These are phyloP conservation scores for Acanthosepion pharaonis DNA, from an alignment of 2,888 invertebrate species.

Conservation along the genomic window DNA sequence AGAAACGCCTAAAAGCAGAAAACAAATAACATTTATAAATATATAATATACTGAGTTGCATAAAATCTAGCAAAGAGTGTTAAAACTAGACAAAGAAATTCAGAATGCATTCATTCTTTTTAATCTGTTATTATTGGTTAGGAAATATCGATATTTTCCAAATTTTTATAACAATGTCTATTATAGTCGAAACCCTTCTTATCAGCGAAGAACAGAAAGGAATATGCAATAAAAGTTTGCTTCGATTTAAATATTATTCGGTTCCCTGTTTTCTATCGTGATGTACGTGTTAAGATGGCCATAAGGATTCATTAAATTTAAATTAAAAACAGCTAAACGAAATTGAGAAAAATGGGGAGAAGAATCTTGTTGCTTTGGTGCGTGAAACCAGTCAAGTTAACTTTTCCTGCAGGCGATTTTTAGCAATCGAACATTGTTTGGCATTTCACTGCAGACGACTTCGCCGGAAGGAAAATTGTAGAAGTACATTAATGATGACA, in stretches of 20 bases:
- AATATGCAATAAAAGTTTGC: neutral
- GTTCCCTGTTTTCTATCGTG: neutral
- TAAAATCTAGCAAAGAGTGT: no score
- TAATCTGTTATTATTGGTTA: no score
- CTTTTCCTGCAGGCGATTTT: neutral
- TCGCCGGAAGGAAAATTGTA: neutral
- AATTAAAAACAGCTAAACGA: neutral
- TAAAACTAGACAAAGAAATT: no score
- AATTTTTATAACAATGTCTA: neutral
- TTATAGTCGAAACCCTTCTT: neutral
- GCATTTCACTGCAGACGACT: neutral
- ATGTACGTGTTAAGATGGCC: neutral
- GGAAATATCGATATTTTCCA: no score
- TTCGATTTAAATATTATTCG: neutral
- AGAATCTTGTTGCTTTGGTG: neutral
- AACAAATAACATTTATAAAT: no score
- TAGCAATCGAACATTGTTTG: neutral
- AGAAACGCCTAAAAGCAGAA: no score
- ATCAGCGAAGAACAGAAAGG: neutral
- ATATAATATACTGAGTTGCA: no score
- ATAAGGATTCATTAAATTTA: constrained; percentile 4
- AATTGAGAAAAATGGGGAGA: neutral
- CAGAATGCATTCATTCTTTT: no score
- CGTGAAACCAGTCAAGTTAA: neutral
- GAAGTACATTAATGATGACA: neutral